These are phyloP conservation scores for Actenoides lindsayi DNA, from an alignment of 2,113 vertebrate species.

Conservation along the genomic window DNA sequence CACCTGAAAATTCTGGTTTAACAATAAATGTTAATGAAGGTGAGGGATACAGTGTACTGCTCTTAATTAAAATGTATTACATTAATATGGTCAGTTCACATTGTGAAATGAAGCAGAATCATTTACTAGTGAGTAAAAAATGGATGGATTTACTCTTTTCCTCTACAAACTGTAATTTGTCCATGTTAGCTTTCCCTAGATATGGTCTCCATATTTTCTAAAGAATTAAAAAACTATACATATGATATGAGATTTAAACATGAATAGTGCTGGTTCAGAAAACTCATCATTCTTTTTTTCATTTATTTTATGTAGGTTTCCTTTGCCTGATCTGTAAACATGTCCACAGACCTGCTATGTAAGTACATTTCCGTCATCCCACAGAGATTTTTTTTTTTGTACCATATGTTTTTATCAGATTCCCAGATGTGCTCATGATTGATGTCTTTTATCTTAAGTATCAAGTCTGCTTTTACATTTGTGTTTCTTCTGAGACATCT, in stretches of 20 bases:
- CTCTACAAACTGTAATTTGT: neutral
- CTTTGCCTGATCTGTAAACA: conserved; percentile 65
- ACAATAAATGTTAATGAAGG: neutral
- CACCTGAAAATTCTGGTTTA: neutral
- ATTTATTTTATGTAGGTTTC: conserved; percentile 63
- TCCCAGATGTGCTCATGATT: conserved; percentile 50
- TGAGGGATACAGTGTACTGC: neutral
- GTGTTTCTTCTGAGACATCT: conserved; percentile 34
- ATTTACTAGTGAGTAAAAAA: neutral
- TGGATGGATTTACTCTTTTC: neutral
- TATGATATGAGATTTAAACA: neutral
- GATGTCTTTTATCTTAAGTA: conserved; percentile 48
- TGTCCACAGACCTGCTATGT: conserved; percentile 69
- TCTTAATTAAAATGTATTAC: neutral
- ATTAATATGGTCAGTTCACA: neutral
- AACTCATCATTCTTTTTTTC: conserved; percentile 37
- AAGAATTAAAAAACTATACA: neutral
- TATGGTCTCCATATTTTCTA: neutral
- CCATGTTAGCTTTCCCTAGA: neutral
- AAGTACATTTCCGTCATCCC: conserved; percentile 49
- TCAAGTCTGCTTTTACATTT: conserved; percentile 61
- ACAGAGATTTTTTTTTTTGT: conserved; percentile 30
- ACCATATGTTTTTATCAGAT: conserved; percentile 37
- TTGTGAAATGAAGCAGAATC: neutral
- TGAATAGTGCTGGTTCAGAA: neutral